phyloP scores from a whole-genome alignment of 2,113 vertebrate species.

The Maccullochella peelii region DNA sequence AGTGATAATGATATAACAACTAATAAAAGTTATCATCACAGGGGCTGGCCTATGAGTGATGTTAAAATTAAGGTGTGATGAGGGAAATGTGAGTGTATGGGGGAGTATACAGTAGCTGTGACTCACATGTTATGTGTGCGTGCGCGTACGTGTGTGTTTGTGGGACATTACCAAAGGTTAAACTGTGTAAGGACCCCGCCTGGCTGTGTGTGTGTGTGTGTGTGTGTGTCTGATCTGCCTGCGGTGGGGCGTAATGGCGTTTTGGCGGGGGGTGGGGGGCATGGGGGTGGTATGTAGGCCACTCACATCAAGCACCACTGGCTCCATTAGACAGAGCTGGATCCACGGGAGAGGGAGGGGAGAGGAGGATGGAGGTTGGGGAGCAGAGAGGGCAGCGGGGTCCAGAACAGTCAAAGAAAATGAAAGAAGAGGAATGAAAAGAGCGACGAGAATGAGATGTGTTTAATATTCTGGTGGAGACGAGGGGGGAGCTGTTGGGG shows the following conservation, averaged over 20 bases:
- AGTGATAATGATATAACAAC: background rate
- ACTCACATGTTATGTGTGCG: slow-evolving; percentile 6
- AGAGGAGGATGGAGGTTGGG: background rate
- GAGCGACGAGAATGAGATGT: slow-evolving; percentile 30
- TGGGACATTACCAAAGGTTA: slow-evolving; percentile 64
- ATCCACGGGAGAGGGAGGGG: slow-evolving; percentile 27
- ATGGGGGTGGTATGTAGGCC: slow-evolving; percentile 74
- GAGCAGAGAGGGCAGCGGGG: slow-evolving; percentile 1
- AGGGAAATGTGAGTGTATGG: background rate
- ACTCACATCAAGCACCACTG: slow-evolving; percentile 69
- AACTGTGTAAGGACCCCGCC: slow-evolving; percentile 40
- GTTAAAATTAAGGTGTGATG: background rate
- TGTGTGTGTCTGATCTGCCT: slow-evolving; percentile 46
- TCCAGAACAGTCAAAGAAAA: slow-evolving; percentile 43
- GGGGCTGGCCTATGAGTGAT: slow-evolving; percentile 1
- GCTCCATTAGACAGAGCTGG: slow-evolving; percentile 57
- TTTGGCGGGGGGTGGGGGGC: slow-evolving; percentile 7
- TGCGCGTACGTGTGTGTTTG: slow-evolving; percentile 20
- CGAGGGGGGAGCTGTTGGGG: background rate
- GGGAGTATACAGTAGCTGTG: background rate
- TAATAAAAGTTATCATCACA: slow-evolving; percentile 15
- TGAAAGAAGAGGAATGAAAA: slow-evolving; percentile 27
- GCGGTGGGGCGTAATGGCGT: slow-evolving; percentile 1
- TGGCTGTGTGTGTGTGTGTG: slow-evolving; percentile 28
- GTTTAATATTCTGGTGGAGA: slow-evolving; percentile 34